These are phyloP conservation scores for Axis porcinus DNA, from an alignment of 2,113 vertebrate genomes.

Conservation along the genomic window DNA sequence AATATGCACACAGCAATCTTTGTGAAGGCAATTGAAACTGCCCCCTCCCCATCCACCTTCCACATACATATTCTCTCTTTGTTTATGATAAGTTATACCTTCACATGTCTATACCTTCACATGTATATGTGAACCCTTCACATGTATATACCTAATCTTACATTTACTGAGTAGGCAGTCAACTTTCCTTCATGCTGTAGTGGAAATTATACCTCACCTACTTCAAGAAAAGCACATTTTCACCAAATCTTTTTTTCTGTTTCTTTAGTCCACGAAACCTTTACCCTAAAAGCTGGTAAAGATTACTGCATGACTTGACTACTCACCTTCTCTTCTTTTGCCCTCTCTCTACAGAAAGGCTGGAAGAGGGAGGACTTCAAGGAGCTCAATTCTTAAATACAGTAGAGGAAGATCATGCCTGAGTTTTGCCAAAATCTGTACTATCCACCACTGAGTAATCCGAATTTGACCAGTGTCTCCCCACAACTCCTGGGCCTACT, in stretches of 20 bases:
- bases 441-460: neutral
- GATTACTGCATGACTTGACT: neutral
- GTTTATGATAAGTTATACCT: neutral
- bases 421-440: neutral
- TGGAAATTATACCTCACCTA: neutral
- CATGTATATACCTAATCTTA: accelerated
- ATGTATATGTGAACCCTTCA: no score
- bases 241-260: neutral
- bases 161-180: neutral
- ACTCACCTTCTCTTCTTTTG: neutral
- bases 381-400: neutral
- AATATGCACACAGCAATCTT: neutral
- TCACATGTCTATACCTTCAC: accelerated
- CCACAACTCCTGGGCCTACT: neutral
- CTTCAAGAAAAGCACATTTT: neutral
- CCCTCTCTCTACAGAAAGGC: neutral
- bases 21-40: neutral
- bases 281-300: neutral
- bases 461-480: neutral
- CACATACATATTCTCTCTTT: no score
- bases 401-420: neutral
- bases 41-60: neutral
- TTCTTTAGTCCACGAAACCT: neutral
- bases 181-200: neutral
- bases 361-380: neutral